Conservation (phyloP, 2,797 vertebrate genomes). For the Anguilla pacifica region DNA sequence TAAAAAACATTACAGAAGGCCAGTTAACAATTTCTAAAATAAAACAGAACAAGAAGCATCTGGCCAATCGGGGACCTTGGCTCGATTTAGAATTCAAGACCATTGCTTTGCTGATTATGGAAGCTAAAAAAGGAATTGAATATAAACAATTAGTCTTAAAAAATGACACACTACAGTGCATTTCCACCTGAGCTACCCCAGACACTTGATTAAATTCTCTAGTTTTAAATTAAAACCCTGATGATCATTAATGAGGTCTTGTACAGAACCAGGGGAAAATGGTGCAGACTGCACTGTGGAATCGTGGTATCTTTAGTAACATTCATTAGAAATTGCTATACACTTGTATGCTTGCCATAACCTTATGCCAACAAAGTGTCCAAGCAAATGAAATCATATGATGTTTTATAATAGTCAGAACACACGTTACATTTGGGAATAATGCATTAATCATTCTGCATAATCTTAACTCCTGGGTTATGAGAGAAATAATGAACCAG, state of each 20-base stretch:
- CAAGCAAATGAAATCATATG: not conserved
- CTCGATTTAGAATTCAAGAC: not conserved
- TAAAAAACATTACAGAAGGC: not conserved
- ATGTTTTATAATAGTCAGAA: not conserved
- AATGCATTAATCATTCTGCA: not conserved
- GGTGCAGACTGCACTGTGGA: not conserved
- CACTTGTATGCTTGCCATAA: not conserved
- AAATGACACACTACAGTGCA: not conserved
- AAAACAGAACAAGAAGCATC: not conserved
- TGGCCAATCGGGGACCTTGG: not conserved
- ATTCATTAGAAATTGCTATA: not conserved
- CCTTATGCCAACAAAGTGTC: not conserved
- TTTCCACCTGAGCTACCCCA: not conserved
- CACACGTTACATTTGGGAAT: not conserved
- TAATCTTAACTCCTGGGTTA: not conserved
- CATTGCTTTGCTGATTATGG: not conserved
- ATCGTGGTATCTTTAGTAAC: not conserved
- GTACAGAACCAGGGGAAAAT: not conserved
- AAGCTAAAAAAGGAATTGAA: not conserved
- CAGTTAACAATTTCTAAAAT: not conserved
- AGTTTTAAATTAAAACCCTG: slow-evolving; percentile 1
- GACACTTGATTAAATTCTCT: not conserved
- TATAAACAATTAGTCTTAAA: not conserved
- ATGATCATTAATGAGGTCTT: slow-evolving; percentile 2
- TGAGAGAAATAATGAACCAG: not conserved